Evolutionary conservation across 2,113 vertebrate species (phyloP), one percentile per base, ranked within the genome.

Genomic region (Apteryx owenii): DNA sequence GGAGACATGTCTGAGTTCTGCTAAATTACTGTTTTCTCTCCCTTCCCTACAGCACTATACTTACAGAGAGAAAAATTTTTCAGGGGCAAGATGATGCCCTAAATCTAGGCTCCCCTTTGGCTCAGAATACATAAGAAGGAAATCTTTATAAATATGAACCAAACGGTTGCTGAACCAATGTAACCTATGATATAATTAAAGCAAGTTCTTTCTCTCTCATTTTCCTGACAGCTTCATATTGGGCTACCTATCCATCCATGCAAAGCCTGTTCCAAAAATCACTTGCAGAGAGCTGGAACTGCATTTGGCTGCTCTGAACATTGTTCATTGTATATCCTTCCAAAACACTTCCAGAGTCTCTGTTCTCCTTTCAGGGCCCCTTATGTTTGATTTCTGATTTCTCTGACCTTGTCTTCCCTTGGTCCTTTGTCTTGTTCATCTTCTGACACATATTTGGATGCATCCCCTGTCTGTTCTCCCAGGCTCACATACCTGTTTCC

Each of bases 21-120:
- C 54, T 85, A 68, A 91, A 85, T 80, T 87, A 25, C 68, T 88
- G 1, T 83, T 93, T 95, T 92, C 38, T 85, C 33, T 89, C 62
- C 42, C 0, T 0, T 69, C 48, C 23, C 78, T 17, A 75, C 46
- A 93, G 28, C 40, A 3, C 10, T 88, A 1, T 80, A 20, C 22
- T 89, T 44, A 50, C 26, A 48, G 82, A 82, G 36, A 80, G 19
- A 10, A 70, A 1, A 87, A 73, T 87, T 75, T 83, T 75, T 80
- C 16, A n/a, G 29, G 26, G 31, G 6, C 48, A 87, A 85, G 50
- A 76, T 87, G 68, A 56, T 88, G 58, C 80, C 42, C 85, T 78
- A 90, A 81, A 68, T 77, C 36, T 28, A 77, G 58, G 7, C 31
- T 87, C 10, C 26, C 11, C 72, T 96, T 87, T 82, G 75, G 66